Conservation (phyloP, 2,113 vertebrate genomes). For the Morone saxatilis region DNA sequence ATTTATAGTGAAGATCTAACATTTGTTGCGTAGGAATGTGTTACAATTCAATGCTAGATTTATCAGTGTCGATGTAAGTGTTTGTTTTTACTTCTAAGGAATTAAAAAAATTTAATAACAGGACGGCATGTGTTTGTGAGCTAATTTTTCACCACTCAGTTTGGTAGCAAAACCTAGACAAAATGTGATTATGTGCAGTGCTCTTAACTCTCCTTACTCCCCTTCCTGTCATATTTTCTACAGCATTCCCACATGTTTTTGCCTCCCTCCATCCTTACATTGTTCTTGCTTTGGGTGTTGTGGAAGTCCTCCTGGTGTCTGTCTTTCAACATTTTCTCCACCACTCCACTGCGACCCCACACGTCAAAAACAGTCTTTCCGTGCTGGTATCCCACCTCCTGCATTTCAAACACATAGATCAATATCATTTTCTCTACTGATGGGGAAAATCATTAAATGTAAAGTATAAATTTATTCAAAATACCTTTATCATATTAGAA, state of each 20-base stretch:
- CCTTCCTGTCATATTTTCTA: background rate
- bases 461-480: background rate
- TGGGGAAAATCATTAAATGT: background rate
- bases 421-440: background rate
- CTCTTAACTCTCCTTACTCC: background rate
- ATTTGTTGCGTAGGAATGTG: background rate
- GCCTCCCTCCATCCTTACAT: conserved; percentile 75
- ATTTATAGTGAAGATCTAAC: background rate
- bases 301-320: conserved; percentile 88
- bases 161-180: too few relatives aligned
- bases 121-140: too few relatives aligned
- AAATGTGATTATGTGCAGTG: too few relatives aligned
- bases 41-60: background rate
- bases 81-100: background rate
- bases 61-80: background rate
- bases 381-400: conserved; percentile 97
- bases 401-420: background rate
- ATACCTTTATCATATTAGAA: background rate
- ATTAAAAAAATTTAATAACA: background rate
- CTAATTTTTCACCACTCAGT: too few relatives aligned
- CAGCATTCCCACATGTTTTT: background rate
- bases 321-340: conserved; percentile 95
- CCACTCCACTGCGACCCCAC: conserved; percentile 92
- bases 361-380: conserved; percentile 94
- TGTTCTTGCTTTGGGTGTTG: conserved; percentile 87